phyloP scores from a whole-genome alignment of 1,140 invertebrate species.

The Hydropsyche tenuis region DNA sequence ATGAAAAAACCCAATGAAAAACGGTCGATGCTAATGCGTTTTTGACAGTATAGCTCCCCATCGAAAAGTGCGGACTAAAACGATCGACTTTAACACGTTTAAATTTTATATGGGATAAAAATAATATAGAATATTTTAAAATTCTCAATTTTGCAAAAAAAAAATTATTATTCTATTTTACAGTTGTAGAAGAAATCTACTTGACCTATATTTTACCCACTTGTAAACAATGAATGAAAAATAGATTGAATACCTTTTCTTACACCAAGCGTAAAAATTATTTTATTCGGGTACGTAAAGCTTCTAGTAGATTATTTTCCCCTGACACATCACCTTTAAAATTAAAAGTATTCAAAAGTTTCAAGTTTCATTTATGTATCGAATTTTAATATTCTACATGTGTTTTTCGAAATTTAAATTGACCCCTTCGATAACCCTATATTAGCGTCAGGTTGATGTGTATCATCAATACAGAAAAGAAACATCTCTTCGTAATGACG shows the following conservation, averaged over 20 bases:
- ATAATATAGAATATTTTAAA: too few relatives aligned
- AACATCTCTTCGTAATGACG: background rate
- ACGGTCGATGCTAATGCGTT: conserved; percentile 28
- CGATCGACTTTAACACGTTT: background rate
- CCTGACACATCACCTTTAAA: too few relatives aligned
- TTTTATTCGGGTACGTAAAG: conserved; percentile 15
- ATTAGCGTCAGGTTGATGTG: too few relatives aligned
- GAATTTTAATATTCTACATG: background rate
- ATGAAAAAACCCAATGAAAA: conserved; percentile 6
- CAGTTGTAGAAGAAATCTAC: too few relatives aligned
- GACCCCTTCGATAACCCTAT: background rate
- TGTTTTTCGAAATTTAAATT: background rate
- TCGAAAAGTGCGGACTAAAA: conserved; percentile 4
- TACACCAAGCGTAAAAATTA: conserved; percentile 16
- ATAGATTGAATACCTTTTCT: conserved; percentile 4
- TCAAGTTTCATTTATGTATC: background rate
- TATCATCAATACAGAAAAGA: too few relatives aligned
- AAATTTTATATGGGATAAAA: too few relatives aligned
- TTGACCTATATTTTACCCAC: too few relatives aligned
- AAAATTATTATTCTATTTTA: too few relatives aligned
- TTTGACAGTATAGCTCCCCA: conserved; percentile 25
- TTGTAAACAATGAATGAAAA: too few relatives aligned
- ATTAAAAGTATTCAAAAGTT: too few relatives aligned
- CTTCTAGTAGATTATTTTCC: too few relatives aligned
- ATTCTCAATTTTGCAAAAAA: too few relatives aligned